These are phyloP conservation scores for Chouioia cunea DNA, from an alignment of 2,888 invertebrate genomes.

Conservation along the genomic window DNA sequence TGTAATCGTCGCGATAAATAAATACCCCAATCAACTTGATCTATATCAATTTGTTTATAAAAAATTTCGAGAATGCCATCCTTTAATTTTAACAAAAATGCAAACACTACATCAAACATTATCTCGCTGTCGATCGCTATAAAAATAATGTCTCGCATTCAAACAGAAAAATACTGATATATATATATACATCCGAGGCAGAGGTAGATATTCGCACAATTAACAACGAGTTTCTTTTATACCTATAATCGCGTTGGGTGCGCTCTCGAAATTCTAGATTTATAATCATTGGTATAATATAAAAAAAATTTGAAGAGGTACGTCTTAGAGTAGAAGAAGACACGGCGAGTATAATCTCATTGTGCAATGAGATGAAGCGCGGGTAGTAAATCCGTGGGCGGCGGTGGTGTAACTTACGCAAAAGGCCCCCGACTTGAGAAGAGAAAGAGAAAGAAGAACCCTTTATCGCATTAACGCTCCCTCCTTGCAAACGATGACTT, in stretches of 20 bases:
- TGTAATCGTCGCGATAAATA: too few relatives aligned
- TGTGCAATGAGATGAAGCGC: slow-evolving; percentile 23
- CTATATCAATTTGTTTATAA: too few relatives aligned
- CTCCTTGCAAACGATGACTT: slow-evolving; percentile 9
- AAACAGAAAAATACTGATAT: too few relatives aligned
- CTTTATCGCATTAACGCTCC: slow-evolving; percentile 42
- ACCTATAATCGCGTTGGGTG: slow-evolving; percentile 18
- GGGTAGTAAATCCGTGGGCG: slow-evolving; percentile 24
- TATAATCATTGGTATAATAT: background rate
- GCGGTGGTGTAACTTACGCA: slow-evolving; percentile 12
- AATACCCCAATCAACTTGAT: too few relatives aligned
- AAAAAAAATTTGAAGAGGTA: background rate
- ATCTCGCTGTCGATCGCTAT: too few relatives aligned
- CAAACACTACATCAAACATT: too few relatives aligned
- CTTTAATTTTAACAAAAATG: too few relatives aligned
- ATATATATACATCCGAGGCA: background rate
- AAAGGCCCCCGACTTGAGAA: background rate
- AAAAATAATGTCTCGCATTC: too few relatives aligned
- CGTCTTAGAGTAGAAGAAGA: background rate
- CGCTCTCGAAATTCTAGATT: slow-evolving; percentile 18
- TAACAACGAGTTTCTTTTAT: background rate
- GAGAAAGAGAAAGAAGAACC: slow-evolving; percentile 11
- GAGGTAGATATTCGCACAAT: slow-evolving; percentile 5
- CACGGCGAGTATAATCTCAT: slow-evolving; percentile 16
- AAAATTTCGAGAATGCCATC: too few relatives aligned